These are phyloP conservation scores for Tinamus guttatus DNA, from an alignment of 2,113 vertebrate species.

Conservation along the genomic window DNA sequence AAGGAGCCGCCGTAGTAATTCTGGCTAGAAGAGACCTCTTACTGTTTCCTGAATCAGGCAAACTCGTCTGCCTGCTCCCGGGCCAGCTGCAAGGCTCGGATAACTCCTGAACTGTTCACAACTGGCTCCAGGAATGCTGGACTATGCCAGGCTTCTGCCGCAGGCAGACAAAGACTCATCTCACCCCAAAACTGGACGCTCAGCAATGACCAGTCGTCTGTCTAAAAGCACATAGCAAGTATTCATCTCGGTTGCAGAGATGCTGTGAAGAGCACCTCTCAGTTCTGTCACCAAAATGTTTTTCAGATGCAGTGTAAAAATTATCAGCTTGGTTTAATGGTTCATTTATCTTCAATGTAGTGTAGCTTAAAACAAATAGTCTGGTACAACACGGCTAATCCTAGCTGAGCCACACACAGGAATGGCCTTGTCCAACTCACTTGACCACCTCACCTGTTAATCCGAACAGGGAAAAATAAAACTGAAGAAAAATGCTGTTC, in stretches of 20 bases:
- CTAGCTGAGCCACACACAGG: not conserved
- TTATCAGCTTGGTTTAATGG: not conserved
- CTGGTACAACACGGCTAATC: not conserved
- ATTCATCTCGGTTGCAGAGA: not conserved
- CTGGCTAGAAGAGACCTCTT: slow-evolving; percentile 4
- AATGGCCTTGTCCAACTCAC: not conserved
- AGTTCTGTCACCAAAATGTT: not conserved
- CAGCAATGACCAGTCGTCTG: not conserved
- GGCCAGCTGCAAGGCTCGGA: slow-evolving; percentile 11
- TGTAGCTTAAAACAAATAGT: not conserved
- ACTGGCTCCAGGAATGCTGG: not conserved
- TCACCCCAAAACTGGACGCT: not conserved
- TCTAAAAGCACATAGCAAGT: not conserved
- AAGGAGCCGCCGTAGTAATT: not conserved
- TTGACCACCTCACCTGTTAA: not conserved
- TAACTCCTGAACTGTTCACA: not conserved
- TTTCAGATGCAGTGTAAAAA: not conserved
- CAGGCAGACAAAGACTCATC: not conserved
- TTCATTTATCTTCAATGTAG: not conserved
- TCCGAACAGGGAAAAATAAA: not conserved
- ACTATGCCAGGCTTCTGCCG: not conserved
- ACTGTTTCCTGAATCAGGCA: not conserved
- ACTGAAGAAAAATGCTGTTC: not conserved
- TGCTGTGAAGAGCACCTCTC: not conserved
- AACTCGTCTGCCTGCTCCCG: not conserved